These are phyloP conservation scores for Buathra laborator DNA, from an alignment of 2,888 invertebrate genomes.

Conservation along the genomic window DNA sequence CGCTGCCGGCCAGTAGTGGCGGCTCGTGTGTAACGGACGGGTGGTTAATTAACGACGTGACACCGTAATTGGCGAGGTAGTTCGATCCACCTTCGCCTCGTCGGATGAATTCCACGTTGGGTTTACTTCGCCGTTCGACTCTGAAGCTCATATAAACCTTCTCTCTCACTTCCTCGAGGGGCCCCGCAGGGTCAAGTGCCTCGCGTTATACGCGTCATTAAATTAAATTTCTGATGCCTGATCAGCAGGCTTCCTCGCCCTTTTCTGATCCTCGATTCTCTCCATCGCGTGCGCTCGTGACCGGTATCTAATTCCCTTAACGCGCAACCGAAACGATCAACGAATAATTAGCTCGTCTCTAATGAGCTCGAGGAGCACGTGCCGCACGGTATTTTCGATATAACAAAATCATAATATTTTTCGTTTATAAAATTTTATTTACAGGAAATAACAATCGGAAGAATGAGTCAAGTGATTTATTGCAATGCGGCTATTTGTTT, in stretches of 20 bases:
- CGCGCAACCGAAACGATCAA: constrained; percentile 14
- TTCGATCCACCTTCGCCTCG: constrained; percentile 74
- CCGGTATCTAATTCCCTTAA: constrained; percentile 50
- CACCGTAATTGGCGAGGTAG: constrained; percentile 78
- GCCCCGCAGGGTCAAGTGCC: constrained; percentile 70
- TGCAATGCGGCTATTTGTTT: not conserved
- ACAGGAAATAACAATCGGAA: not conserved
- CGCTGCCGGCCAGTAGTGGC: constrained; percentile 57
- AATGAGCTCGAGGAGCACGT: constrained; percentile 32
- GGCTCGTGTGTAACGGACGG: constrained; percentile 69
- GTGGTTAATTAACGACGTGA: constrained; percentile 80
- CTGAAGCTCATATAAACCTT: not conserved
- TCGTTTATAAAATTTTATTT: not conserved
- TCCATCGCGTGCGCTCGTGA: constrained; percentile 32
- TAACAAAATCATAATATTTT: not conserved
- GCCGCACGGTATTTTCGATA: constrained; percentile 10
- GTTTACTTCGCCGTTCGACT: constrained; percentile 46
- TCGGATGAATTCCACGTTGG: constrained; percentile 56
- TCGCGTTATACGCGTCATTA: constrained; percentile 75
- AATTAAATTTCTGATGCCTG: constrained; percentile 78
- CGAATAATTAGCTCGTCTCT: constrained; percentile 16
- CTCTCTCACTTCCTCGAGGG: constrained; percentile 50
- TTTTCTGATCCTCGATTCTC: not conserved
- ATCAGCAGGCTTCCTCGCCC: constrained; percentile 44
- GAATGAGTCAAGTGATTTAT: not conserved